Conservation (phyloP, 2,888 invertebrate species). For the Oligia strigilis region DNA sequence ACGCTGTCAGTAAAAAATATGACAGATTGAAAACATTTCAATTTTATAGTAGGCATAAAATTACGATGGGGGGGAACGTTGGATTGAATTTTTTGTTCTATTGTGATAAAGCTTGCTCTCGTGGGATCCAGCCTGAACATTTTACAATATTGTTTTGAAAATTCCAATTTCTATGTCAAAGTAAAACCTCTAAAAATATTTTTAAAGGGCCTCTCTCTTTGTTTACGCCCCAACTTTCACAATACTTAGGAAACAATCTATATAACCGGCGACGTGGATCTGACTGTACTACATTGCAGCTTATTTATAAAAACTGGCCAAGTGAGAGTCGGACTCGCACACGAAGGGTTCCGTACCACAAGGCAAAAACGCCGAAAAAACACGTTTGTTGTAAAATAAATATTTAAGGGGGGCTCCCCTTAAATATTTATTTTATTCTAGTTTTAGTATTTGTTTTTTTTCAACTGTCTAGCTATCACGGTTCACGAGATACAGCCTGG, state of each 20-base stretch:
- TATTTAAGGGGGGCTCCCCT: no score
- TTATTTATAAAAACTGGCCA: not conserved
- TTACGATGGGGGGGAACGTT: no score
- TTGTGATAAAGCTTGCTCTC: not conserved
- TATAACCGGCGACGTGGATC: not conserved
- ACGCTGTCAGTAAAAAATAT: not conserved
- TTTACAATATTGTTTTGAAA: not conserved
- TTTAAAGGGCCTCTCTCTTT: no score
- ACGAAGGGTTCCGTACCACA: no score
- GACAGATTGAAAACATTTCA: not conserved
- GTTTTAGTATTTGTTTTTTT: no score
- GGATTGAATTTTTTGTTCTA: not conserved
- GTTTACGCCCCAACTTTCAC: not conserved
- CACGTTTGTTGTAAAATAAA: no score
- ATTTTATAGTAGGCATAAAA: not conserved
- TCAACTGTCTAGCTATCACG: no score
- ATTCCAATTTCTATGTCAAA: not conserved
- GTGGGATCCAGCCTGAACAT: not conserved
- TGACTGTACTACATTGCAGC: no score
- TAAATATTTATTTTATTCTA: no score
- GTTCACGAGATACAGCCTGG: no score
- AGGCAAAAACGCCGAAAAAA: no score
- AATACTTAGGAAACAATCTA: not conserved
- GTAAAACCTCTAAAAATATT: not conserved
- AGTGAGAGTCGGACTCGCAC: no score